Evolutionary conservation across 2,113 vertebrate species (phyloP), one percentile per base, ranked within the genome.

Genomic region (Machaerirhynchus nigripectus): DNA sequence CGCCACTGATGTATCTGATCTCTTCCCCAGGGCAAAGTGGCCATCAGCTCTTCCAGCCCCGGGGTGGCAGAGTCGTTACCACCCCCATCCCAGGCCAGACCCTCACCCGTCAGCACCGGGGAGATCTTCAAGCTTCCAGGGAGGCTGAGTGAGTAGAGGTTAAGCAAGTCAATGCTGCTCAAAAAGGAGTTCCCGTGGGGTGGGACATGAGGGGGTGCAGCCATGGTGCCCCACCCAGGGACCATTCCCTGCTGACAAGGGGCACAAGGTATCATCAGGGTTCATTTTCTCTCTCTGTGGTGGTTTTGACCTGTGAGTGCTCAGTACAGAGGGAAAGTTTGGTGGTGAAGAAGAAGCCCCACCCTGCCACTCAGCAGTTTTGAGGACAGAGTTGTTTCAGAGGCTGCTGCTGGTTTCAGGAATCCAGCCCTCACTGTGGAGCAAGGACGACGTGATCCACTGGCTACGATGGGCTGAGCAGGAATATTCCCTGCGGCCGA

Each of bases 381-480:
- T 61, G 53, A 21, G 40, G 60, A 24, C 28, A 6, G 44, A 46
- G 76, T 10, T 74, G 56, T 83, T 91, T 77, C 90, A 95, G 80
- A 75, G 53, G 42, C 63, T 92, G 87, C 33, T 39, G 31, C 82
- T 60, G 88, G 46, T 96, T 96, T 16, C 93, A 99, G 99, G 99
- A 76, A 99, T 99, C 95, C 99, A 99, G 93, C 99, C 99, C 4
- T 98, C 98, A 0, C 97, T 99, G 84, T 99, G 99, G 99, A 98
- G 99, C 95, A 99, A 98, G 89, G 98, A 99, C 0, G 99, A 99
- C 11, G 99, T 99, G 56, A 97, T 96, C 77, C 98, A 99, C 93
- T 99, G 99, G 99, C 97, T 99, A 4, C 97, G 98, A n/a, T 99
- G 99, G 99, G 99, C 99, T 28, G 98, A 99, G 97, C 87, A 90